Evolutionary conservation across 2,113 vertebrate genomes (phyloP), one percentile per base, ranked within the genome.

Genomic region (Capreolus pygargus): DNA sequence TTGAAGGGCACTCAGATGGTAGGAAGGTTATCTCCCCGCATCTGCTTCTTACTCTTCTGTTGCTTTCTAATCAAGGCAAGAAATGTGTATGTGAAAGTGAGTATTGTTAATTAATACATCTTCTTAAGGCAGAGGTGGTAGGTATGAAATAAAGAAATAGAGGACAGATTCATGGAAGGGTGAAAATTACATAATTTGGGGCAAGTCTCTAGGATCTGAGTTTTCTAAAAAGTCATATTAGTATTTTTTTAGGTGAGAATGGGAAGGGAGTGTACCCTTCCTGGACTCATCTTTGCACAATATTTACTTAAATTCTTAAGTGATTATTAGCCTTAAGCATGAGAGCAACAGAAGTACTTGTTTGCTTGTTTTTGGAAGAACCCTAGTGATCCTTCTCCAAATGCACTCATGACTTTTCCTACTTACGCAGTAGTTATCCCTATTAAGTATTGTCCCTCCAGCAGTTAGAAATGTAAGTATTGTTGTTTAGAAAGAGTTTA

Each of bases 251-350:
- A 91, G 55, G 45, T 86, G 39, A 83, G 58, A 28, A 52, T 91
- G 67, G 47, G 17, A 92, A 95, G 12, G 86, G 50, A 91, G 1
- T 52, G 10, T 6, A 55, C 15, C 7, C 36, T 84, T 92, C 58
- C 39, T 88, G n/a, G 23, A 52, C 25, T 91, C 17, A 21, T 58
- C 27, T 91, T 87, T 94, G 47, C 14, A 60, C 15, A 81, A 9
- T 93, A 50, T 93, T 98, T 94, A 50, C 81, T 89, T 95, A 92
- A 89, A 39, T 70, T 6, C 11, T 95, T 85, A 67, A 81, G 36
- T 76, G 16, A 16, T 67, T 82, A 94, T 55, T 91, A 88, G 57
- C n/a, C 39, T 93, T 45, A 39, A 95, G 86, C 2, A 91, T 45
- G 54, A 93, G 15, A 86, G 25, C 60, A 84, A 36, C 52, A 94